Evolutionary conservation across 1,140 invertebrate species (phyloP), one percentile per base, ranked within the genome.

Genomic region (Triops cancriformis): DNA sequence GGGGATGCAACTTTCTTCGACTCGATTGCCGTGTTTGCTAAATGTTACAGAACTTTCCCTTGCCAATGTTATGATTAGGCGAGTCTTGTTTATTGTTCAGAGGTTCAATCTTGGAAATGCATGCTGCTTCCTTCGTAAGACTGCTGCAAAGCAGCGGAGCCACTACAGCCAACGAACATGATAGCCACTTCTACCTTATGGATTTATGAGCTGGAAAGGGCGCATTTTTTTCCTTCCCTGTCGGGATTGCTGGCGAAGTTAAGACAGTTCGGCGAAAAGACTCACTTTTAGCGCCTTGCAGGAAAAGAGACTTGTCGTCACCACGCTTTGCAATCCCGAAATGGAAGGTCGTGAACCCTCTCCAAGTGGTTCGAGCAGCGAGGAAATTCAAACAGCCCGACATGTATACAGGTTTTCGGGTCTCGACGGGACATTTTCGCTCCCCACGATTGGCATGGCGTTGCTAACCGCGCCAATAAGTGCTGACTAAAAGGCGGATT

Each of bases 291-390:
- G 4, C 51, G n/a, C 23, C 51, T 23, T 2, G n/a, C 51, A 18
- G 3, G 23, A 64, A 64, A 64, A 64, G 45, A 64, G 18, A 64
- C 51, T 64, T 64, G 51, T 64, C 51, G 18, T 64, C 51, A 18
- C 14, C 14, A 14, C 14, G 51, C 51, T 64, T 64, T 64, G 14
- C 18, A 64, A 64, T 9, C 51, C 51, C 51, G 51, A 64, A 64
- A 64, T 64, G 51, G 51, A 64, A 64, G 51, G 51, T 64, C 51
- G 51, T 64, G 51, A 64, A 64, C 51, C 31, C 51, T 64, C 51
- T 64, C 51, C 51, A 64, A 64, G 51, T 64, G 51, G 51, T 14
- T 64, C 51, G 1, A 18, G 43, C 43, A 23, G 51, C 14, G 51
- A 64, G 51, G 18, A 6, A 18, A 23, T 64, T 18, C 51, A 23